phyloP scores from a whole-genome alignment of 2,888 invertebrate genomes.

The Syritta pipiens region DNA sequence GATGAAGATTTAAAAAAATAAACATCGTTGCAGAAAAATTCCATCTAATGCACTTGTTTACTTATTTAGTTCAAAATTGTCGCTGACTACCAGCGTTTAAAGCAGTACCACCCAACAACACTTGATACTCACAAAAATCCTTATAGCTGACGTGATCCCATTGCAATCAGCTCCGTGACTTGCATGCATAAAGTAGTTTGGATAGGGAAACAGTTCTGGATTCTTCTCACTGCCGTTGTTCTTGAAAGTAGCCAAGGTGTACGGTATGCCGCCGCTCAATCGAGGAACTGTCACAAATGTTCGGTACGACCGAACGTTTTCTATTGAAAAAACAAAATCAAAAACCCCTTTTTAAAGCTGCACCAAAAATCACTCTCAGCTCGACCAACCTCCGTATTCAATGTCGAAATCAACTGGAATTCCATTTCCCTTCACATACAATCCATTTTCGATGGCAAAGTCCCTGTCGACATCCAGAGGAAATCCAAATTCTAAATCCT shows the following conservation, averaged over 20 bases:
- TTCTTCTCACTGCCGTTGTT: constrained; percentile 74
- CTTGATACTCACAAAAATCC: constrained; percentile 83
- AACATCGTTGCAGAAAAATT: too few relatives aligned
- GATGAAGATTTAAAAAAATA: too few relatives aligned
- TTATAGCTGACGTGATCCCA: constrained; percentile 86
- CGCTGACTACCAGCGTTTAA: neutral
- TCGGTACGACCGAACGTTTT: constrained; percentile 78
- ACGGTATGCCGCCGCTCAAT: constrained; percentile 86
- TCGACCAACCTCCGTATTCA: constrained; percentile 75
- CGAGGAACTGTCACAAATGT: constrained; percentile 88
- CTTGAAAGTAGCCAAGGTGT: constrained; percentile 84
- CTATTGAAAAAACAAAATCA: constrained; percentile 49
- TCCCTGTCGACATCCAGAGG: constrained; percentile 79
- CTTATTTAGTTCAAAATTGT: neutral
- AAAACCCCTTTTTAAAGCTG: neutral
- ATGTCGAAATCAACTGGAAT: constrained; percentile 81
- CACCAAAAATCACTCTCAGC: neutral
- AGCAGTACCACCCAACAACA: neutral
- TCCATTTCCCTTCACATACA: constrained; percentile 82
- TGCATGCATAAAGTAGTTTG: constrained; percentile 84
- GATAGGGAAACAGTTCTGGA: constrained; percentile 82
- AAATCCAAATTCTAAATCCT: constrained; percentile 83
- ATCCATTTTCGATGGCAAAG: constrained; percentile 78
- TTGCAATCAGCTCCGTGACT: constrained; percentile 82
- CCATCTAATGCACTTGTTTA: too few relatives aligned